phyloP scores from a whole-genome alignment of 2,113 vertebrate genomes.

The Cervus canadensis region DNA sequence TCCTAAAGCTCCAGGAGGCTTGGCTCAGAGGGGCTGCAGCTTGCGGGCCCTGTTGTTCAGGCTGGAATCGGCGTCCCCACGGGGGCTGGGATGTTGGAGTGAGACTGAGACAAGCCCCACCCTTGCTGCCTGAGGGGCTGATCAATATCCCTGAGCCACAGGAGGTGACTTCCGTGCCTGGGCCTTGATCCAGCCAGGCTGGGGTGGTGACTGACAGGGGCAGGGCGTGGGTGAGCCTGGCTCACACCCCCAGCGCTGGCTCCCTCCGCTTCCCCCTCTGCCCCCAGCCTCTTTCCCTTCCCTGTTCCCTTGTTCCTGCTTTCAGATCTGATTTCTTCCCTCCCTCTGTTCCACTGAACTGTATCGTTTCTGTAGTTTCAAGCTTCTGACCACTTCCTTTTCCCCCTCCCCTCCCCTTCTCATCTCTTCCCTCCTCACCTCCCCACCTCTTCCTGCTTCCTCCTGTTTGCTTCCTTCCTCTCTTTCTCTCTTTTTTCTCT shows the following conservation, averaged over 20 bases:
- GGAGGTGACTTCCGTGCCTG: neutral
- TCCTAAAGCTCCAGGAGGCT: neutral
- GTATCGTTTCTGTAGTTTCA: neutral
- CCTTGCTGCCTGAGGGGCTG: neutral
- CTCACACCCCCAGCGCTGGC: no score
- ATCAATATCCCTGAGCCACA: neutral
- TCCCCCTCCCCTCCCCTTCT: neutral
- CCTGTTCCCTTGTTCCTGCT: neutral
- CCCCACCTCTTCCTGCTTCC: neutral
- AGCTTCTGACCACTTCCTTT: neutral
- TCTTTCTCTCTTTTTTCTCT: neutral
- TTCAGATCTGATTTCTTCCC: neutral
- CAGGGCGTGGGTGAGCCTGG: neutral
- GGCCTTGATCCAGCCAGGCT: neutral
- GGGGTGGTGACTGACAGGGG: neutral
- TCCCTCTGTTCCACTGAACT: neutral
- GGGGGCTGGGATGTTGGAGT: neutral
- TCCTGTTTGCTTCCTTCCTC: no score
- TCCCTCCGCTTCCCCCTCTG: neutral
- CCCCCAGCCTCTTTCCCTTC: no score
- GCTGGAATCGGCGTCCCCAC: rapidly evolving
- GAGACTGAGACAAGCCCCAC: rapidly evolving
- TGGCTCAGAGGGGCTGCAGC: neutral
- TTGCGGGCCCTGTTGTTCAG: neutral
- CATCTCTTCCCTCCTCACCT: neutral